Conservation (phyloP, 2,888 invertebrate genomes). For the Spodoptera littoralis region DNA sequence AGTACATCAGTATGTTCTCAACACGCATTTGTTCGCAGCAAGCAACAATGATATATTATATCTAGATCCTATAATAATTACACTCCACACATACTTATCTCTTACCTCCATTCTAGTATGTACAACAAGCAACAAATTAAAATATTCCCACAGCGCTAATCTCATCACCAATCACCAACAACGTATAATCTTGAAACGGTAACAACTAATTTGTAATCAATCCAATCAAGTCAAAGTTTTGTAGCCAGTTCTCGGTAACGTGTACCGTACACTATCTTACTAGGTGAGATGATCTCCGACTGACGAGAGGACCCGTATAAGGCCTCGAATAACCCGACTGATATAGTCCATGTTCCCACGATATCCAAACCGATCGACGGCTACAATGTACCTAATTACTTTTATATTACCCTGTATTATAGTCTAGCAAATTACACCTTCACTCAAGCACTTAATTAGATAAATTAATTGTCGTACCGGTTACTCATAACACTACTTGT, state of each 20-base stretch:
- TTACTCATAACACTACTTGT: slow-evolving; percentile 39
- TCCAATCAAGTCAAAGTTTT: slow-evolving; percentile 35
- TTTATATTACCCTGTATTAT: slow-evolving; percentile 54
- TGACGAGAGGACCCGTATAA: slow-evolving; percentile 61
- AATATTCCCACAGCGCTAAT: slow-evolving; percentile 8
- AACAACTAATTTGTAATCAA: slow-evolving; percentile 38
- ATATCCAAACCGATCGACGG: slow-evolving; percentile 58
- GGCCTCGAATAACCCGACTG: slow-evolving; percentile 62
- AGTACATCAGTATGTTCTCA: too few species aligned
- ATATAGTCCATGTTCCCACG: slow-evolving; percentile 71
- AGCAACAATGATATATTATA: too few species aligned
- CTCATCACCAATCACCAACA: slow-evolving; percentile 13
- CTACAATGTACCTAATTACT: slow-evolving; percentile 62
- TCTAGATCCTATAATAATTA: too few species aligned
- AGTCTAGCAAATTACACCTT: slow-evolving; percentile 42
- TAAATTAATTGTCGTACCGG: slow-evolving; percentile 34
- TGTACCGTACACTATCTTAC: slow-evolving; percentile 51
- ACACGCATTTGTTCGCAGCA: too few species aligned
- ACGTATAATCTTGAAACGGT: slow-evolving; percentile 26
- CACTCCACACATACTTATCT: not conserved
- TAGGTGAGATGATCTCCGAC: slow-evolving; percentile 61
- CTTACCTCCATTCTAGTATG: not conserved
- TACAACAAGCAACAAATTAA: not conserved
- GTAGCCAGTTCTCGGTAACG: slow-evolving; percentile 33
- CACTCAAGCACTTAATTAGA: slow-evolving; percentile 30